Conservation (phyloP, 2,113 vertebrate genomes). For the Meles meles region DNA sequence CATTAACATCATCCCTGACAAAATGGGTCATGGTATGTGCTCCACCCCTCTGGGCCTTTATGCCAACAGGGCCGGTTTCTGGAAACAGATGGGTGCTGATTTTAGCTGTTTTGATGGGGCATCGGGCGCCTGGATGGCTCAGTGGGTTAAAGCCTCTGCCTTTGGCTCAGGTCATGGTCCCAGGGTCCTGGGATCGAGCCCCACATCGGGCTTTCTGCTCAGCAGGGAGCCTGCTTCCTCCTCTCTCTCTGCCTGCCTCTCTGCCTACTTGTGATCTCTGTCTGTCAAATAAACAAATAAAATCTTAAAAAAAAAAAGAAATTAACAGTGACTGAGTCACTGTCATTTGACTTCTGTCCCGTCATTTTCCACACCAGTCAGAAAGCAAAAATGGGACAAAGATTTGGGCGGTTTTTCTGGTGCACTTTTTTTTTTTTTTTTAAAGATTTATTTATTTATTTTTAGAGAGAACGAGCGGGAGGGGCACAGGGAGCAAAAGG, state of each 20-base stretch:
- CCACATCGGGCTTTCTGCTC: no score
- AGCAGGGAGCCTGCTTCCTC: no score
- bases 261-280: no score
- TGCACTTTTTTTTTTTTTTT: neutral
- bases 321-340: conserved; percentile 38
- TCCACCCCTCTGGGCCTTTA: neutral
- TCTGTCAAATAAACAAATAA: no score
- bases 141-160: no score
- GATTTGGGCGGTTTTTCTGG: neutral
- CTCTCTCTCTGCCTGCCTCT: no score
- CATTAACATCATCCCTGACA: neutral
- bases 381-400: conserved; percentile 24
- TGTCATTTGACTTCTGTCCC: conserved; percentile 65
- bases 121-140: no score
- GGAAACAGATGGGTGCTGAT: conserved; percentile 25
- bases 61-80: neutral
- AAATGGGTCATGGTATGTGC: conserved; percentile 35
- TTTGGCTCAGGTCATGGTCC: no score
- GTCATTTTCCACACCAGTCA: conserved; percentile 57
- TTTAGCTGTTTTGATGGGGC: conserved; percentile 51
- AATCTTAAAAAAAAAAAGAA: no score
- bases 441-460: neutral
- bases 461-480: neutral
- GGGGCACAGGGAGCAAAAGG: neutral
- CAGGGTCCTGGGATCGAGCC: no score